Base-by-base conservation (phyloP, 2,113 vertebrate genomes). In the Pollachius pollachius region DNA sequence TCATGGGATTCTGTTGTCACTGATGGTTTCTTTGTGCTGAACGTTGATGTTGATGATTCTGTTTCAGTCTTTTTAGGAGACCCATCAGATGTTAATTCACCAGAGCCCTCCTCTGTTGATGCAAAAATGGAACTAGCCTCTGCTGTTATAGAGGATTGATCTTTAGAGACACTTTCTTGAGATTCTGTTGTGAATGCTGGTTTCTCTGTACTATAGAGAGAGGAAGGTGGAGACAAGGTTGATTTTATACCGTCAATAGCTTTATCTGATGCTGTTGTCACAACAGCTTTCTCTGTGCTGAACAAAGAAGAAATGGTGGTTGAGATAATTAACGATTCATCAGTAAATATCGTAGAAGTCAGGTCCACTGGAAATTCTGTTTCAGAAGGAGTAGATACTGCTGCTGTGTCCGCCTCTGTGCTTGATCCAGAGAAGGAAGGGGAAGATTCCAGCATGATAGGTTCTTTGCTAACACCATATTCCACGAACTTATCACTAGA, bases 241-340 rank as follows among this genome's bases (percentile, higher is more conserved):
- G 62, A 30, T n/a, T 34, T 23, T 34, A 34, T 17, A 7, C 27
- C 16, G 2, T 34, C 25, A 0, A 3, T 23, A 37, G 7, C 21
- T n/a, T 63, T 15, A 34, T 2, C 34, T 48, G 41, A 48, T 37
- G 27, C 27, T 17, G 13, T 37, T 34, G 25, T n/a, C 3, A 34
- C 62, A 41, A 18, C 68, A 7, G 58, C 12, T 61, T 72, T 65
- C 54, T 66, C 64, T n/a, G 64, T 65, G 48, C 25, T 68, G 5
- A 21, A 30, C 0, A 68, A n/a, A 1, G 27, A 58, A 19, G 27
- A 56, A 11, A 60, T 19, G 3, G n/a, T 9, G 16, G 16, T 18
- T 9, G 13, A 13, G 8, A 48, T 13, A 9, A 48, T 48, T 48
- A 48, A 48, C 9, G 41, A 48, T 48, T 48, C 41, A 48, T 48